Evolutionary conservation across 2,113 vertebrate species (phyloP).

Genomic region (Bombycilla garrulus): DNA sequence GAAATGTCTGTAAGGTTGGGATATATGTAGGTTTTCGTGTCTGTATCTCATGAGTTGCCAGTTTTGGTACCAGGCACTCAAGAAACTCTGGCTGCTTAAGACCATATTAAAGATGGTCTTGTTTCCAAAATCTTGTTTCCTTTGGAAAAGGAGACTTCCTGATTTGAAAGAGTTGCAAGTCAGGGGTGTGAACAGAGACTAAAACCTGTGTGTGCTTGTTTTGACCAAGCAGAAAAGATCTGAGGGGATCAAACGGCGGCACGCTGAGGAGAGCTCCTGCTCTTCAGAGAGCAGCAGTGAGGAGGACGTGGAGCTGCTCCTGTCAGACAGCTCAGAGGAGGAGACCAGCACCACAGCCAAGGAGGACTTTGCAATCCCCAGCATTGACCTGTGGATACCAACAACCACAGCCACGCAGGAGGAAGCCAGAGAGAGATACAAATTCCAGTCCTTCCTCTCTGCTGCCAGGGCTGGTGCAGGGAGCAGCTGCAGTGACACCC

Average conservation of each 20-base stretch:
- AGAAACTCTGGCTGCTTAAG: background rate
- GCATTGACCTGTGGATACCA: slow-evolving; percentile 82
- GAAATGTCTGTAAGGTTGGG: background rate
- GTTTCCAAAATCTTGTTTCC: background rate
- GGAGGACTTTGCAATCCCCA: slow-evolving; percentile 15
- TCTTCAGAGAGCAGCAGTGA: slow-evolving; percentile 36
- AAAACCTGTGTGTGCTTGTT: background rate
- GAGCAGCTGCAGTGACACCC: background rate
- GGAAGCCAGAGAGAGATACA: background rate
- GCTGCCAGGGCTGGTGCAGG: background rate
- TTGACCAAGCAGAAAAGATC: background rate
- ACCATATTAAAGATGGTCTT: background rate
- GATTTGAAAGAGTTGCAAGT: background rate
- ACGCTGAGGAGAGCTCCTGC: background rate
- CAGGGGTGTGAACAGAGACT: background rate
- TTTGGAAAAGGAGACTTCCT: background rate
- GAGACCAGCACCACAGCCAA: background rate
- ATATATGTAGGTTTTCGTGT: background rate
- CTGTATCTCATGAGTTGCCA: background rate
- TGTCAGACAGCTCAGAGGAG: background rate
- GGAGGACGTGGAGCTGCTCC: slow-evolving; percentile 40
- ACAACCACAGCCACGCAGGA: background rate
- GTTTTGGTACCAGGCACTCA: background rate
- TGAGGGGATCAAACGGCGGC: background rate
- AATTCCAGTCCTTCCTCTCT: background rate